These are phyloP conservation scores for Ophion slaviceki DNA, from an alignment of 2,888 invertebrate species.

Conservation along the genomic window DNA sequence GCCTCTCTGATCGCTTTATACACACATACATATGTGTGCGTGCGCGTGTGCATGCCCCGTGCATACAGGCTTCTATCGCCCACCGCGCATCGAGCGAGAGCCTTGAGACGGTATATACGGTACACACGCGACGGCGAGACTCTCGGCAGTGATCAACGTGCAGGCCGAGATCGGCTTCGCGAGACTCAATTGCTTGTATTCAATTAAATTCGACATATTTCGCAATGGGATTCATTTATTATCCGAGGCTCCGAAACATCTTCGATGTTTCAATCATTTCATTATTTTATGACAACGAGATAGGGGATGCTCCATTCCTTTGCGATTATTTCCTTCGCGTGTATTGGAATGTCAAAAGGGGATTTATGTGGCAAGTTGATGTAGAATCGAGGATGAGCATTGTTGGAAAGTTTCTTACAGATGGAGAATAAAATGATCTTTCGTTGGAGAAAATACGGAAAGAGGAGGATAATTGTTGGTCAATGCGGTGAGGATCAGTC, in stretches of 20 bases:
- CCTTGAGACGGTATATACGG: slow-evolving; percentile 51
- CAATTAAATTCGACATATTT: slow-evolving; percentile 44
- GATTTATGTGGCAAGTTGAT: no score
- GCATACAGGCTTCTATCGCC: slow-evolving; percentile 45
- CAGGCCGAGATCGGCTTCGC: slow-evolving; percentile 42
- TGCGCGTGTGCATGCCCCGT: slow-evolving; percentile 13
- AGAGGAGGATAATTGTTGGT: no score
- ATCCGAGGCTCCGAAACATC: slow-evolving; percentile 3
- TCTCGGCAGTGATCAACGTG: slow-evolving; percentile 56
- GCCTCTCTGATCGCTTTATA: slow-evolving; percentile 58
- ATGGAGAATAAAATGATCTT: no score
- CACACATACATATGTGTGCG: slow-evolving; percentile 9
- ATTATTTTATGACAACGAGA: no score
- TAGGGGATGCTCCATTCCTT: no score
- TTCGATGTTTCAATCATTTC: slow-evolving; percentile 5
- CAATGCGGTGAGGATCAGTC: no score
- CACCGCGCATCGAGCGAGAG: slow-evolving; percentile 53
- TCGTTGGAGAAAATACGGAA: no score
- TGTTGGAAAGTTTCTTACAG: no score
- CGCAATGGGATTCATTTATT: slow-evolving; percentile 11
- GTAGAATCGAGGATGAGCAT: no score
- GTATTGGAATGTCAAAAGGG: no score
- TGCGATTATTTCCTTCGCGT: no score
- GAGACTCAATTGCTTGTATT: slow-evolving; percentile 53
- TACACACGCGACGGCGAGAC: slow-evolving; percentile 47